Base-by-base conservation (phyloP, 2,888 invertebrate species). In the Monoplex corrugatus region DNA sequence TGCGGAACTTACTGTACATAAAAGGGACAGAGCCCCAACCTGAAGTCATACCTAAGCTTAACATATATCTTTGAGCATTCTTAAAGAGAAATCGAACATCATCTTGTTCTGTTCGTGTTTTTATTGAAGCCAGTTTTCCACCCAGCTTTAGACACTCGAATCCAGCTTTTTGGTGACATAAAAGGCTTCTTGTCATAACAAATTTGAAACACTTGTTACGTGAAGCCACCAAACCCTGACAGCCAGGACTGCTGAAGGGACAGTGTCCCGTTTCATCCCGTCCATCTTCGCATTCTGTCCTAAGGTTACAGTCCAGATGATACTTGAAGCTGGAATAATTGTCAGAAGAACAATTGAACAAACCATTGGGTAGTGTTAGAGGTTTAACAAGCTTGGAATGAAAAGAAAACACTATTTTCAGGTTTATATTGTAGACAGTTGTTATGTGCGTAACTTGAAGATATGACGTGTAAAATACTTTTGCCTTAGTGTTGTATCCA, bases 221-320 rank as follows among this genome's bases (percentile, higher is more conserved):
- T 75, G 75, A 75, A 35, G 75, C 75, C 35, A 75, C 75, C 75
- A 75, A 38, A 23, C 75, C 75, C 75, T 75, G 35, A 23, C 75
- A 75, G 75, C 38, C 35, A 38, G 75, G 35, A 75, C 75, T 75
- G 75, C 75, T 75, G 75, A 75, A 75, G 75, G 75, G 35, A 75
- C 75, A 75, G 75, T 75, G 35, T 38, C 23, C 75, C 38, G 75
- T 75, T 75, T 75, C 75, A 13, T 75, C 75, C 75, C 75, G 75
- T 75, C 75, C 75, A 28, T 75, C 75, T 75, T 75, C 75, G 38
- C 75, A 75, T 5, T 75, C 75, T 75, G 68, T 0, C 75, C 23
- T 38, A 35, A 38, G 75, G 28, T 75, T 75, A 75, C 75, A 75
- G 75, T 75, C 23, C 35, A 75, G 16, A 19, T 75, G 75, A 16